Evolutionary conservation across 2,797 vertebrate genomes (phyloP), one percentile per base, ranked within the genome.

Genomic region (Sternarchorhynchus goeldii): DNA sequence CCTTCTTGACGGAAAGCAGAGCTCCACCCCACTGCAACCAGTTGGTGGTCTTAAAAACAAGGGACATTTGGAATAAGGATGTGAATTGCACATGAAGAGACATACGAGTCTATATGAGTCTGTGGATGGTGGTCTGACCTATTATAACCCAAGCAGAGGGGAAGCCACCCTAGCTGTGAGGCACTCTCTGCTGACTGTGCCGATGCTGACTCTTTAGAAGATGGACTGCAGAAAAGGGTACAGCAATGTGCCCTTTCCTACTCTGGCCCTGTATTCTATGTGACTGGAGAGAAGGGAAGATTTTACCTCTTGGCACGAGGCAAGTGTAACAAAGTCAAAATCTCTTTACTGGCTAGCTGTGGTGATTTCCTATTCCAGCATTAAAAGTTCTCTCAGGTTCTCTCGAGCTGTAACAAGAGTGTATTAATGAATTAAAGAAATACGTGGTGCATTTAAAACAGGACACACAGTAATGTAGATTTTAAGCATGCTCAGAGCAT

Each of bases 121-220:
- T 71, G 77, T 82, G 63, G 58, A 66, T 73, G 70, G 10, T 82
- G 75, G 74, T 63, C 82, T 79, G 88, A 81, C 69, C 85, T 76
- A 68, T 72, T 85, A 85, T 84, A 84, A 87, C 84, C 84, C 76
- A 86, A 87, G 86, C 55, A 76, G 81, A 77, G 83, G 87, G 87
- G 90, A 91, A 92, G 88, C 88, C 77, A 81, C 81, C 18, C 17
- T 89, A 89, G 90, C 88, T 86, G 85, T 50, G 87, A 6, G 85
- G 58, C 58, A 21, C 57, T 21, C n/a, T 20, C 7, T 7, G 2
- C 41, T 69, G 55, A 68, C 63, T 21, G 59, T 69, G 39, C 2
- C 4, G 64, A 14, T 56, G 12, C 32, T 57, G 32, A 64, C 20
- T 12, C 68, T 57, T 67, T 76, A 29, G 0, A 2, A n/a, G 56